Evolutionary conservation across 2,888 invertebrate species (phyloP), one percentile per base, ranked within the genome.

Genomic region (Erebia epiphron): DNA sequence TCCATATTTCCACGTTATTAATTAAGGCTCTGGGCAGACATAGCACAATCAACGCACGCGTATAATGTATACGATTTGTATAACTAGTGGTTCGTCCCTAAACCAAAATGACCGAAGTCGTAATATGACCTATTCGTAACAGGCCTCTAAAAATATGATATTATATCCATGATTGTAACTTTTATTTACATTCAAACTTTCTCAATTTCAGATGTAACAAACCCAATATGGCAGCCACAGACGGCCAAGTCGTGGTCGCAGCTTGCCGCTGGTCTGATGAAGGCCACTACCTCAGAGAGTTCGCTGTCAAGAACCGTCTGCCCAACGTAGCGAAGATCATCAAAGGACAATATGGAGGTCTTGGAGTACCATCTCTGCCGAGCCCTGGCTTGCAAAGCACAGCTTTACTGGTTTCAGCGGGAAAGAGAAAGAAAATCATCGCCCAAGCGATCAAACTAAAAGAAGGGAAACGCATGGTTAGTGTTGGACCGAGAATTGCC

Each of bases 371-470:
- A 2, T 97, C 97, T 0, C 90, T 98, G 62, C 97, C 98, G 52
- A 97, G 97, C 80, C 98, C 98, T 7, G 96, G 97, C 72, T 94
- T 98, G 41, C 97, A 98, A 82, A 97, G 97, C 80, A 97, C 98
- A 21, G 97, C 98, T 5, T 91, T 98, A 63, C 95, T 98, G 69
- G 95, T 98, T 70, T 97, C 98, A 69, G 97, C 96, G 7, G 98
- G 98, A 66, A 96, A 97, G 76, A 95, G 97, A 78, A 96, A 97
- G 82, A 97, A 98, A 86, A 97, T 98, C 78, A 95, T 98, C 72
- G 97, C 97, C 0, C 97, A 97, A 85, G 97, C 97, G 65, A 97
- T 98, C 75, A 98, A 98, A 92, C 96, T 98, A 83, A 98, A 98
- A 86, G 98, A 98, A 88, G 97, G 97, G 1, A 94, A 97, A 75